phyloP scores from a whole-genome alignment of 92 coral and sea anemone genomes.

The Palythoa caribaeorum region DNA sequence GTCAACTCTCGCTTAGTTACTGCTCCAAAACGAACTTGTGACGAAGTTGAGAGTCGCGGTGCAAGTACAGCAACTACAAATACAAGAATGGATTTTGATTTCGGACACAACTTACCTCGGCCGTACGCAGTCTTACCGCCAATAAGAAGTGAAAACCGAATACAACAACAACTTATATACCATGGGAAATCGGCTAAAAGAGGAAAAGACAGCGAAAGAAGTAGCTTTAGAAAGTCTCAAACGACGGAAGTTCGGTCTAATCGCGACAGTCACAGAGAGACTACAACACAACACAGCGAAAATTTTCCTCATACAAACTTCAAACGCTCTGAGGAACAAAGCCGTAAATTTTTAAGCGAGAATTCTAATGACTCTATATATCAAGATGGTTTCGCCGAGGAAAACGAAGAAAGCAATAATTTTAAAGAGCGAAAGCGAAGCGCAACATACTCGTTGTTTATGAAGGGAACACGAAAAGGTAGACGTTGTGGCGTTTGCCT shows the following conservation, averaged over 20 bases:
- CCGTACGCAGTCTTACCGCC: conserved; percentile 87
- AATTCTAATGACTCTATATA: not conserved
- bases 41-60: conserved; percentile 5
- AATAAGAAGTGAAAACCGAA: conserved; percentile 57
- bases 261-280: not conserved
- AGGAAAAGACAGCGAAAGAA: conserved; percentile 2
- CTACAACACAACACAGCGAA: conserved; percentile 16
- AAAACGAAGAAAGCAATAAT: conserved; percentile 17
- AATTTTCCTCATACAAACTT: not conserved
- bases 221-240: not conserved
- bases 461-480: conserved; percentile 72
- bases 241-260: not conserved
- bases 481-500: conserved; percentile 83
- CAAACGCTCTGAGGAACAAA: conserved; percentile 17
- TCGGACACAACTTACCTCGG: conserved; percentile 78
- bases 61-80: too few species aligned
- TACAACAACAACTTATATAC: not conserved
- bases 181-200: conserved; percentile 29
- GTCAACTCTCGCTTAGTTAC: conserved; percentile 1
- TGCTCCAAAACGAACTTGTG: conserved; percentile 9
- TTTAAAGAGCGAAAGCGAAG: conserved; percentile 65
- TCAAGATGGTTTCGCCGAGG: not conserved
- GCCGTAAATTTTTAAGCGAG: not conserved
- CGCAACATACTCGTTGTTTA: conserved; percentile 63
- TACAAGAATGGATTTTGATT: conserved; percentile 31